Evolutionary conservation across 2,797 vertebrate genomes (phyloP).

Genomic region (Gastrophryne carolinensis): DNA sequence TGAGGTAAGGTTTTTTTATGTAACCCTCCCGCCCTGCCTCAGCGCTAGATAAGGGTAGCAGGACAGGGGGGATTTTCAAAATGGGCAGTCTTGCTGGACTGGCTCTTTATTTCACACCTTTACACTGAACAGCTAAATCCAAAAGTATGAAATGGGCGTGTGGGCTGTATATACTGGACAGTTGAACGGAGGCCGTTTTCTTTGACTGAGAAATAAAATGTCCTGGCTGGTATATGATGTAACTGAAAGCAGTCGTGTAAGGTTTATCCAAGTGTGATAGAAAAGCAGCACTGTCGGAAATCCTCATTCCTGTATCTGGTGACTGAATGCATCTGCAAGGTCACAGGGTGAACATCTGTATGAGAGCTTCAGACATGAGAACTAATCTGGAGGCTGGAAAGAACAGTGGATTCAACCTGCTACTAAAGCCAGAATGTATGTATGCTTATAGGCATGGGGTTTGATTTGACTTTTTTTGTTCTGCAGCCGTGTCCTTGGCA

Average conservation of each 20-base stretch:
- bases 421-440: constrained; percentile 19
- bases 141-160: too few relatives aligned
- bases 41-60: too few relatives aligned
- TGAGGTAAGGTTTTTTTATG: too few relatives aligned
- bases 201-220: constrained; percentile 9
- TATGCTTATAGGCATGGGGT: constrained; percentile 9
- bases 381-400: constrained; percentile 43
- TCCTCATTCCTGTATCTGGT: constrained; percentile 32
- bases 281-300: constrained; percentile 18
- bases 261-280: constrained; percentile 11
- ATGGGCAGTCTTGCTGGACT: too few relatives aligned
- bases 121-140: too few relatives aligned
- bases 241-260: constrained; percentile 3
- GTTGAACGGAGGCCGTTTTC: neutral
- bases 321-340: constrained; percentile 40
- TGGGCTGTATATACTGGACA: too few relatives aligned
- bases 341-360: constrained; percentile 45
- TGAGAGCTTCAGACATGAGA: constrained; percentile 44
- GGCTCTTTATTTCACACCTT: too few relatives aligned
- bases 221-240: neutral
- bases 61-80: too few relatives aligned
- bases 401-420: neutral
- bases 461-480: constrained; percentile 29
- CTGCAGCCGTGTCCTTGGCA: constrained; percentile 37
- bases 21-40: too few relatives aligned